Evolutionary conservation across 2,113 vertebrate genomes (phyloP).

Genomic region (Gasterosteus aculeatus): DNA sequence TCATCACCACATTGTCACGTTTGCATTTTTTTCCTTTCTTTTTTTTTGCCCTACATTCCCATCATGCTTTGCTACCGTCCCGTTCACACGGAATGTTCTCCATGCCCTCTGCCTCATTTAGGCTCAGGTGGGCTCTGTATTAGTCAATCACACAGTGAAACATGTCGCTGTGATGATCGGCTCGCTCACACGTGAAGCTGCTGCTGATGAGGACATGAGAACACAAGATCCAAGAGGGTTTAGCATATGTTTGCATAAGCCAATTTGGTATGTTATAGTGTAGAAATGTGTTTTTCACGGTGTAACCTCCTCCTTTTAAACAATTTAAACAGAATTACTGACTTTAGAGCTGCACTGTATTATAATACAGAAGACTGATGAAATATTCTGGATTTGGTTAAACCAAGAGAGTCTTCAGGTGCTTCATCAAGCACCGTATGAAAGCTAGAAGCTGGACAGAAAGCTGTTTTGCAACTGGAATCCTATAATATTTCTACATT

Average conservation of each 20-base stretch:
- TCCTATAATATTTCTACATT: conserved; percentile 11
- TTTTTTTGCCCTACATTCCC: conserved; percentile 27
- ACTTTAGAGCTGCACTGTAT: not conserved
- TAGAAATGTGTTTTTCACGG: not conserved
- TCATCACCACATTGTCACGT: conserved; percentile 20
- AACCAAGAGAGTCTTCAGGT: conserved; percentile 22
- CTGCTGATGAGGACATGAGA: not conserved
- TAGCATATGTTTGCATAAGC: not conserved
- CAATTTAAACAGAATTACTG: not conserved
- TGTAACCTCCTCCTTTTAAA: not conserved
- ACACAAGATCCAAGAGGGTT: not conserved
- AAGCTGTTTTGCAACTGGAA: conserved; percentile 1
- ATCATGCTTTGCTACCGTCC: conserved; percentile 55
- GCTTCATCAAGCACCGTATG: conserved; percentile 18
- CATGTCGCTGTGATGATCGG: not conserved
- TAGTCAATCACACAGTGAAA: not conserved
- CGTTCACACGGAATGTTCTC: conserved; percentile 44
- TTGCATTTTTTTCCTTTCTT: not conserved
- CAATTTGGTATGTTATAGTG: not conserved
- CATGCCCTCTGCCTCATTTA: conserved; percentile 39
- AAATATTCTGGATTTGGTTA: conserved; percentile 1
- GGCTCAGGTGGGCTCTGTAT: conserved; percentile 42
- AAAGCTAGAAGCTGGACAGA: conserved; percentile 8
- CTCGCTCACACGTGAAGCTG: conserved; percentile 6
- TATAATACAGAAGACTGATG: conserved; percentile 26